Conservation (phyloP, 92 coral and sea anemone species). For the Anthopleura xanthogrammica region DNA sequence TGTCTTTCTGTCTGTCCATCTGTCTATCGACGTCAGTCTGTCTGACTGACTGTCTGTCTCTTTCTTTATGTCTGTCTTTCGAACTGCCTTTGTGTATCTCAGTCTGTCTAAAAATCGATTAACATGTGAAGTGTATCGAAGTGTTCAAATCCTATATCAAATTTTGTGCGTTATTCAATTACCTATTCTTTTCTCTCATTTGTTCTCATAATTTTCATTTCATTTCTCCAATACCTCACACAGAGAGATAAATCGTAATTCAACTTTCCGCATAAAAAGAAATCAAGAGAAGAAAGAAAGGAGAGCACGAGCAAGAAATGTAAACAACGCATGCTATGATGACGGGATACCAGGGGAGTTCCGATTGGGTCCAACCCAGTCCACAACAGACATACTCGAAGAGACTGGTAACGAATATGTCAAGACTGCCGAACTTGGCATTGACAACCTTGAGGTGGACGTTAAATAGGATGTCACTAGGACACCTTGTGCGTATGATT, state of each 20-base stretch:
- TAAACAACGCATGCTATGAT: neutral
- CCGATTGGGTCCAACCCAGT: neutral
- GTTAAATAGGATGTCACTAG: neutral
- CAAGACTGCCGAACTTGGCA: neutral
- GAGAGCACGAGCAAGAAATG: neutral
- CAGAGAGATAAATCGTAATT: neutral
- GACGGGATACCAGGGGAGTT: neutral
- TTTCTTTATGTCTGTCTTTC: too few relatives aligned
- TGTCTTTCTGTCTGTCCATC: neutral
- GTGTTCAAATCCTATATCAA: neutral
- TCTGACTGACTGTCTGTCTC: neutral
- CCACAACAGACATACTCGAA: neutral
- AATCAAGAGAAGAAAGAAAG: constrained; percentile 1
- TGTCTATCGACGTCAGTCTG: too few relatives aligned
- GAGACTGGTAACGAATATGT: neutral
- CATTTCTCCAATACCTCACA: neutral
- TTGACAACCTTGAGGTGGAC: neutral
- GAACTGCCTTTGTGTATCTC: too few relatives aligned
- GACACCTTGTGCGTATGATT: too few relatives aligned
- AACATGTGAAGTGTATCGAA: too few relatives aligned
- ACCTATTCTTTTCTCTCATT: neutral
- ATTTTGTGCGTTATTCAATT: too few relatives aligned
- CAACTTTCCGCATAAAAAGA: neutral
- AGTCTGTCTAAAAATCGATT: too few relatives aligned
- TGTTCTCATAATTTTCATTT: too few relatives aligned